phyloP scores from a whole-genome alignment of 2,888 invertebrate genomes.

The Agrochola litura region DNA sequence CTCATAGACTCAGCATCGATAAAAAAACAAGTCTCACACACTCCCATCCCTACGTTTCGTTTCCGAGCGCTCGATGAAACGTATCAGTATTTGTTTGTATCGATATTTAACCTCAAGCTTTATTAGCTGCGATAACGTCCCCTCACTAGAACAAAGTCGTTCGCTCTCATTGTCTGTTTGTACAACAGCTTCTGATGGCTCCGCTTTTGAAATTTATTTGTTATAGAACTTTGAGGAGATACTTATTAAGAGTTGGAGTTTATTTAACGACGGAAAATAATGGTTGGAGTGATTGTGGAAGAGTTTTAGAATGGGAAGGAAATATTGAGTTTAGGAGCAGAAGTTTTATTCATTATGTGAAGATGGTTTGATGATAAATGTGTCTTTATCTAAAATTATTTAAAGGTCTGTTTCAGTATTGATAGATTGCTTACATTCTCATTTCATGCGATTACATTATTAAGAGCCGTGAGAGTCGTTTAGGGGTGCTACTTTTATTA shows the following conservation, averaged over 20 bases:
- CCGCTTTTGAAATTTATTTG: conserved; percentile 60
- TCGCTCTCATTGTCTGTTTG: conserved; percentile 51
- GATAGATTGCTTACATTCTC: not conserved
- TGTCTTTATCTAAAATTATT: not conserved
- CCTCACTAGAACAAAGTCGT: conserved; percentile 57
- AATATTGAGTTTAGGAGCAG: conserved; percentile 1
- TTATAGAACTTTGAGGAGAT: conserved; percentile 42
- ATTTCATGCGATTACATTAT: not conserved
- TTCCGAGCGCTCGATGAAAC: conserved; percentile 42
- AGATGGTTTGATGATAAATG: not conserved
- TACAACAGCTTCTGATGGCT: conserved; percentile 53
- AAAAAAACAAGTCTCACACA: not conserved
- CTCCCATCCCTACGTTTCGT: conserved; percentile 44
- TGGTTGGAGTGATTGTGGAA: conserved; percentile 11
- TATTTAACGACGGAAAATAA: conserved; percentile 40
- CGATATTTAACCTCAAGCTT: conserved; percentile 66
- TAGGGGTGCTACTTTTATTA: not conserved
- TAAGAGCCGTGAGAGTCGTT: not conserved
- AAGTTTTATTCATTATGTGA: conserved; percentile 13
- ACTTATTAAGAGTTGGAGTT: conserved; percentile 49
- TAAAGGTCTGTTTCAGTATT: not conserved
- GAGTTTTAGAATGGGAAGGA: not conserved
- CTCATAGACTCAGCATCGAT: not conserved
- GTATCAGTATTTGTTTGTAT: conserved; percentile 63
- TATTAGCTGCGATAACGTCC: conserved; percentile 56